Conservation (phyloP, 2,113 vertebrate genomes). For the Cavia porcellus region DNA sequence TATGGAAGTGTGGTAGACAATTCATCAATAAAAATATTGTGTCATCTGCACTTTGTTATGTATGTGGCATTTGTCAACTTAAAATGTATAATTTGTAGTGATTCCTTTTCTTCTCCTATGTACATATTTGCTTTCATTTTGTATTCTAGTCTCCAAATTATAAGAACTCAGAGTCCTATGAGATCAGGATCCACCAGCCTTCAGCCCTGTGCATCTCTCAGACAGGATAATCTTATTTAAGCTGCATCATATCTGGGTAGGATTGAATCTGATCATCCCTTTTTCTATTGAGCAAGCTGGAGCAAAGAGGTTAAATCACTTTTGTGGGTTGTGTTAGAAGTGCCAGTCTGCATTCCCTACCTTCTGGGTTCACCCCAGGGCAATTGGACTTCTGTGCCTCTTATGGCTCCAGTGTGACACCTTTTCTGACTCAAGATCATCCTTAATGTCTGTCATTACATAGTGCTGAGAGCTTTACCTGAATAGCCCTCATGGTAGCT, state of each 20-base stretch:
- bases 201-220: background rate
- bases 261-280: background rate
- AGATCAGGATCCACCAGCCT: background rate
- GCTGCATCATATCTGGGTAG: background rate
- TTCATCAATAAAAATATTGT: constrained; percentile 45
- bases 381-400: background rate
- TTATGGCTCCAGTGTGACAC: too few relatives aligned
- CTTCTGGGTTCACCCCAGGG: background rate
- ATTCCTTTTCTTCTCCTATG: constrained; percentile 12
- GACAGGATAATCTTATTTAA: background rate
- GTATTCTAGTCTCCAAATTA: background rate
- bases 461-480: background rate
- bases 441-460: background rate
- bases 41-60: constrained; percentile 19
- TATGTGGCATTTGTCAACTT: background rate
- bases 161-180: background rate
- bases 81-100: constrained; percentile 10
- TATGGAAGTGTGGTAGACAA: background rate
- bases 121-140: background rate
- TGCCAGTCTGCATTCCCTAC: background rate
- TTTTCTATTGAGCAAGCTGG: background rate
- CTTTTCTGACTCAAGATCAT: background rate
- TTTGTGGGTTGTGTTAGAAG: background rate
- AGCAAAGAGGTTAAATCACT: background rate
- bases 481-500: too few relatives aligned